These are phyloP conservation scores for Agrenia bidenticulata DNA, from an alignment of 2,888 invertebrate genomes.

Conservation along the genomic window DNA sequence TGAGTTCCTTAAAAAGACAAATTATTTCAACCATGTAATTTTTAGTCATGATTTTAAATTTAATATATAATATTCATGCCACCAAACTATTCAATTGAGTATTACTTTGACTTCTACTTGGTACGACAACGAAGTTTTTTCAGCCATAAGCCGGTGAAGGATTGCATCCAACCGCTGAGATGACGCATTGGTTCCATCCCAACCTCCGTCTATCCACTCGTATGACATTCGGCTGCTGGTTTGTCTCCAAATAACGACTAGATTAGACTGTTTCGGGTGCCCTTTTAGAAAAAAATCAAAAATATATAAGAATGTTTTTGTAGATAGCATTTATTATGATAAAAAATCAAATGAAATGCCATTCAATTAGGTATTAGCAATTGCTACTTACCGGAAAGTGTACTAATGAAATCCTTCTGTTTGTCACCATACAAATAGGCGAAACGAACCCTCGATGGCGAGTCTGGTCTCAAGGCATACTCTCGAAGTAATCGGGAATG, in stretches of 20 bases:
- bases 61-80: not conserved
- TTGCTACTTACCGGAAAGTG: constrained; percentile 61
- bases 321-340: not conserved
- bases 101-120: constrained; percentile 47
- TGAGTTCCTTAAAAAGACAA: constrained; percentile 71
- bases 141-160: constrained; percentile 64
- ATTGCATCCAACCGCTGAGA: constrained; percentile 71
- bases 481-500: constrained; percentile 38
- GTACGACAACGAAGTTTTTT: constrained; percentile 42
- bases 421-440: constrained; percentile 81
- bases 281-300: constrained; percentile 29
- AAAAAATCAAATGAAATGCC: too few relatives aligned
- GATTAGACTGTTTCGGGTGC: constrained; percentile 39
- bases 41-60: not conserved
- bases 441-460: constrained; percentile 69
- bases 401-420: constrained; percentile 78
- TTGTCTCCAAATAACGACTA: constrained; percentile 69
- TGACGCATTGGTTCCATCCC: constrained; percentile 55
- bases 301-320: too few relatives aligned
- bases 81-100: too few relatives aligned
- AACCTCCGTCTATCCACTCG: constrained; percentile 78
- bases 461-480: constrained; percentile 41
- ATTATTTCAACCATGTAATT: not conserved
- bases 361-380: too few relatives aligned
- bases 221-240: constrained; percentile 84